Percentiles rank a stretch among this genome's conserved stretches.
Conservation (phyloP, 2,797 vertebrate species). For the Adrianichthys oophorus region DNA sequence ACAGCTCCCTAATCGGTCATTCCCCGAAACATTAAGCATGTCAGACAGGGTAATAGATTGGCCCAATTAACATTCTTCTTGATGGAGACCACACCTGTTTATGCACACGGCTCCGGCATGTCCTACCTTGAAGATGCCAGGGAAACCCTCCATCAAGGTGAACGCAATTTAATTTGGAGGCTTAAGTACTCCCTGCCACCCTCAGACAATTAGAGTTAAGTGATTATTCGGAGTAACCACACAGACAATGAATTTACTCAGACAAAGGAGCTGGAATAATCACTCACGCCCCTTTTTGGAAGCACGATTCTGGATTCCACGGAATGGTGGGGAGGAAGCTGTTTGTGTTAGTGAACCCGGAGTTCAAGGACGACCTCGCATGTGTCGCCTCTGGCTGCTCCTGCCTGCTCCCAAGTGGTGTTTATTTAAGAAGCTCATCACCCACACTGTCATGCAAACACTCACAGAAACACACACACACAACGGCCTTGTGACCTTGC, state of each 20-base stretch:
- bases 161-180: conserved; percentile 46
- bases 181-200: conserved; percentile 19
- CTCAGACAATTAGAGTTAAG: conserved; percentile 35
- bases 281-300: conserved; percentile 1
- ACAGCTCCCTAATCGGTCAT: conserved; percentile 54
- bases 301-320: conserved; percentile 29
- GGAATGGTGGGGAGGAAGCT: conserved; percentile 16
- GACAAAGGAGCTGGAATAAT: conserved; percentile 50
- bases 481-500: conserved; percentile 48
- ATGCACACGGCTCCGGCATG: conserved; percentile 25
- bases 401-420: conserved; percentile 75
- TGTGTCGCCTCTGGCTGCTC: conserved; percentile 76
- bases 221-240: conserved; percentile 42
- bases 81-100: conserved; percentile 63
- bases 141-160: conserved; percentile 51
- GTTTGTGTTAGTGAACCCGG: conserved; percentile 44
- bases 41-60: conserved; percentile 62
- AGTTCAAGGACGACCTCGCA: conserved; percentile 80
- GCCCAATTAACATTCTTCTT: conserved; percentile 55
- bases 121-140: conserved; percentile 27
- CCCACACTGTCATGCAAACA: conserved; percentile 27
- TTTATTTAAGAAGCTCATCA: conserved; percentile 82
- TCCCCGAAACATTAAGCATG: conserved; percentile 58
- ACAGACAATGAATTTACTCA: conserved; percentile 30
- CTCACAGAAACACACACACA: conserved; percentile 12